Evolutionary conservation across 2,888 invertebrate genomes (phyloP).

Genomic region (Marasmarcha lunaedactyla): DNA sequence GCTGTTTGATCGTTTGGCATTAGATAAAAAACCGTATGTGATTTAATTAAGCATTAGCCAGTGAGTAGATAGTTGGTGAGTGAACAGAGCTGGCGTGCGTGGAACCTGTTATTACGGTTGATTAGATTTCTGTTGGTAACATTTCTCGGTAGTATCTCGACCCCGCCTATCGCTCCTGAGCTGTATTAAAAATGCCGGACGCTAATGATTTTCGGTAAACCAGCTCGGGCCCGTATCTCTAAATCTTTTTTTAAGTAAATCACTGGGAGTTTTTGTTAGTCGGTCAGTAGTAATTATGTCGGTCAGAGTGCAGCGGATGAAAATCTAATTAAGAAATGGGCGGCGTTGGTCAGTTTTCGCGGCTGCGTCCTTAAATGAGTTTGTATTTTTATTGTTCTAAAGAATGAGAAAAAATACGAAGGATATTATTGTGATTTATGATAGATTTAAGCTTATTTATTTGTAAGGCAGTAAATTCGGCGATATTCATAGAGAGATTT

Average conservation of each 20-base stretch:
- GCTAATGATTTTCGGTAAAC: slow-evolving; percentile 70
- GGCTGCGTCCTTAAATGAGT: slow-evolving; percentile 22
- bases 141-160: slow-evolving; percentile 66
- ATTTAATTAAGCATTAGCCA: slow-evolving; percentile 66
- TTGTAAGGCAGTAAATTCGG: no score
- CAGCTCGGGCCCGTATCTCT: slow-evolving; percentile 59
- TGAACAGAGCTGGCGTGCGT: slow-evolving; percentile 59
- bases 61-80: slow-evolving; percentile 47
- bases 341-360: slow-evolving; percentile 42
- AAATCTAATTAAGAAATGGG: slow-evolving; percentile 67
- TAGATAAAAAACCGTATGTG: slow-evolving; percentile 56
- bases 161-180: slow-evolving; percentile 66
- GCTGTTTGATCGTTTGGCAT: slow-evolving; percentile 33
- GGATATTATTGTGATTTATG: slow-evolving; percentile 6
- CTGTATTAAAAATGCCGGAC: slow-evolving; percentile 61
- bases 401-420: neutral
- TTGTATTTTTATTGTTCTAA: slow-evolving; percentile 1
- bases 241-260: slow-evolving; percentile 64
- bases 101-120: slow-evolving; percentile 69
- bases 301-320: slow-evolving; percentile 67
- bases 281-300: slow-evolving; percentile 65
- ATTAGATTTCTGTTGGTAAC: slow-evolving; percentile 70
- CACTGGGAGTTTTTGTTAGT: slow-evolving; percentile 55
- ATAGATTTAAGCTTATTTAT: no score
- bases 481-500: no score